These are phyloP conservation scores for Sebastes nivosus DNA, from an alignment of 2,797 vertebrate genomes.

Conservation along the genomic window DNA sequence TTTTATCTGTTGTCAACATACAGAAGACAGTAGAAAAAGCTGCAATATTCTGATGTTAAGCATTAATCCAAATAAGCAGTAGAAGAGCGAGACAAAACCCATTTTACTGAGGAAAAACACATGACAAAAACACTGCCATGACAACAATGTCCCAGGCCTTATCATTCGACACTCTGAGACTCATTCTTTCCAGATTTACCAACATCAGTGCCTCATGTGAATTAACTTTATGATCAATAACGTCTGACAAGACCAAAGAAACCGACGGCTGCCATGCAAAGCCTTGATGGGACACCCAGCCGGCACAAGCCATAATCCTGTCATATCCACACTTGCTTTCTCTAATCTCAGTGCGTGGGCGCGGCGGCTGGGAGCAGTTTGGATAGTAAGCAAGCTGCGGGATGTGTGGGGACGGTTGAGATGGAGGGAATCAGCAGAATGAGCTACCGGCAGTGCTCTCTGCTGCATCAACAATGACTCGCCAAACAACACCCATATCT, in stretches of 20 bases:
- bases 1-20: background rate
- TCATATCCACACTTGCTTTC: conserved; percentile 49
- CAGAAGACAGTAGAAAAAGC: background rate
- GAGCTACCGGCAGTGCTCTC: background rate
- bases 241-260: background rate
- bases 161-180: background rate
- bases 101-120: background rate
- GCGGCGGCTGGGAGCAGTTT: conserved; percentile 25
- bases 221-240: background rate
- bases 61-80: background rate
- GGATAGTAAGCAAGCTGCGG: conserved; percentile 58
- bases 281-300: conserved; percentile 17
- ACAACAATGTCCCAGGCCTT: background rate
- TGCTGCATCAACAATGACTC: background rate
- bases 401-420: background rate
- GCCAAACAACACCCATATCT: background rate
- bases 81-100: background rate
- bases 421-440: background rate
- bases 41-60: background rate
- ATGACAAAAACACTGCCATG: background rate
- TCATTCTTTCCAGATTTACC: background rate
- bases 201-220: background rate
- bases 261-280: background rate
- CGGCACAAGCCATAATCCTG: conserved; percentile 57
- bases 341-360: conserved; percentile 63